Base-by-base conservation (phyloP, 2,888 invertebrate species). In the Dorcus parallelipipedus region DNA sequence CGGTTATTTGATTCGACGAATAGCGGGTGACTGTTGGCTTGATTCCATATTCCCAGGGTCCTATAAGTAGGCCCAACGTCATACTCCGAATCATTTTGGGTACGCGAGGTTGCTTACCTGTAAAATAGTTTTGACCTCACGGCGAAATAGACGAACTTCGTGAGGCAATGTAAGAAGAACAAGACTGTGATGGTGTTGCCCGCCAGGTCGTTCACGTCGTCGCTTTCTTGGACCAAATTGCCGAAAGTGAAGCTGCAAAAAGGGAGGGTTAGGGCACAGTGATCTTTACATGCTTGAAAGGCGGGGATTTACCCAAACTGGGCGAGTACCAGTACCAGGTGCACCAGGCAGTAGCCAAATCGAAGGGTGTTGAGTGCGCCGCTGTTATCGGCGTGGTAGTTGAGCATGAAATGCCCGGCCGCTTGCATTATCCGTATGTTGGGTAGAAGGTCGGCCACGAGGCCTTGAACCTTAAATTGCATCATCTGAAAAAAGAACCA, bases 401-500 rank as follows among this genome's bases (percentile, higher is more conserved):
- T 90, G 73, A 91, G 88, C 73, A 93, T 81, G 70, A 90, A 93
- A 71, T 92, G 89, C 3, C 93, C 93, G 3, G 85, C 82, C 38
- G 83, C 80, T 75, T 90, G 88, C 87, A 93, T 91, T 61, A 91
- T 74, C 68, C 85, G 84, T 70, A 93, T 90, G 72, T 91, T 91
- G 45, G 92, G 91, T 87, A 91, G 86, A 70, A 93, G 81, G 76
- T 93, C 93, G 74, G 90, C 86, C 80, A 92, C 91, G 52, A 93
- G 86, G 77, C 92, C 92, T 65, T 80, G 76, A 61, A 82, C 80
- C 72, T 82, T 82, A 67, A 80, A 79, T 74, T 80, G 78, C 78
- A 83, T 82, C 82, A 83, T 82, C 81, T 81, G 68, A 42, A 59
- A 55, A 8, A 23, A 26, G 17, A 23, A 52, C 6, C 7, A 6